Percentiles rank a stretch among this genome's conserved stretches.
Conservation (phyloP, 2,797 vertebrate species). For the Cyclopterus lumpus region DNA sequence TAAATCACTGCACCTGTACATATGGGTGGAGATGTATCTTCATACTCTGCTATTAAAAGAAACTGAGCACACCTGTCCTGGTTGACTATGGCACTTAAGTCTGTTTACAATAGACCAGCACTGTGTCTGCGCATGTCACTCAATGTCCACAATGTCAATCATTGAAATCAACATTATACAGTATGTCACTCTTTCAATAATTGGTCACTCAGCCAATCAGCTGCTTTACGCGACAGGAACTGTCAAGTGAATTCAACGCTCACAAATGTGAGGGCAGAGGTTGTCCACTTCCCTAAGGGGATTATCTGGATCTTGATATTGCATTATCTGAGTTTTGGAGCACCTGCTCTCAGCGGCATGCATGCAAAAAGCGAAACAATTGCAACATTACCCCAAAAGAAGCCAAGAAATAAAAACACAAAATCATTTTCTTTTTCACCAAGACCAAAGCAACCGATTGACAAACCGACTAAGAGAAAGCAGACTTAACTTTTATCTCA, state of each 20-base stretch:
- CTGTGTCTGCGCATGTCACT: neutral
- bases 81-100: neutral
- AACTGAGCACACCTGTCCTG: neutral
- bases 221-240: neutral
- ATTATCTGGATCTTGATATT: neutral
- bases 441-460: too few species aligned
- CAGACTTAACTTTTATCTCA: too few species aligned
- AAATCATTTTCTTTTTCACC: too few species aligned
- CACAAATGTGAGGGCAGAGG: neutral
- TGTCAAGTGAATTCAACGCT: neutral
- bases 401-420: neutral
- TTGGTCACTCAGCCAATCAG: neutral
- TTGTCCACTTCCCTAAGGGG: neutral
- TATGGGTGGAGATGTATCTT: neutral
- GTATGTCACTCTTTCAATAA: neutral
- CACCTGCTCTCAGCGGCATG: neutral
- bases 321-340: neutral
- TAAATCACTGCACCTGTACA: neutral
- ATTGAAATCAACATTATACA: neutral
- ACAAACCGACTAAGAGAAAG: too few species aligned
- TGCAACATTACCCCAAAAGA: neutral
- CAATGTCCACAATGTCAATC: neutral
- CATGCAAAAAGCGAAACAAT: neutral
- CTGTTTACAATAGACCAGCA: neutral
- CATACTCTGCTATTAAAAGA: neutral